phyloP scores from a whole-genome alignment of 2,113 vertebrate genomes.

The Ginglymostoma cirratum region DNA sequence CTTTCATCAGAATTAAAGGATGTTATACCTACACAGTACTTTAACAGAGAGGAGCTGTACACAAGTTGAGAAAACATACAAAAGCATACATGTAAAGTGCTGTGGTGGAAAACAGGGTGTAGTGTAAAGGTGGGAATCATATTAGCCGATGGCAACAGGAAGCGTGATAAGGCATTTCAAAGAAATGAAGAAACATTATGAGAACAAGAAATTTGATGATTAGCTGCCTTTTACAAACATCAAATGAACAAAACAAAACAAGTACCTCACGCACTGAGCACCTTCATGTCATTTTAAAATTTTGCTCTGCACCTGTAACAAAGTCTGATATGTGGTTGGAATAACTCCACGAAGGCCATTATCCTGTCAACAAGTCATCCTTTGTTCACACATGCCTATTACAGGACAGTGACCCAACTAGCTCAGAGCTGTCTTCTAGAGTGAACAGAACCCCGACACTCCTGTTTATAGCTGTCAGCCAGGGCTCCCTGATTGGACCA shows the following conservation, averaged over 20 bases:
- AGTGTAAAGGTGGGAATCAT: background rate
- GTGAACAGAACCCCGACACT: no score
- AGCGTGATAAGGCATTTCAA: background rate
- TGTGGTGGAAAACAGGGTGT: background rate
- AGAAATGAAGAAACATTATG: background rate
- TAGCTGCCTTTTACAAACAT: background rate
- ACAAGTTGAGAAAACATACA: no score
- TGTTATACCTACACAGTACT: background rate
- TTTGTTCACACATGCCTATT: no score
- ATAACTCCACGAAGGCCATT: no score
- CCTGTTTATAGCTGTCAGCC: no score
- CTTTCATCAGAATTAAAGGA: background rate
- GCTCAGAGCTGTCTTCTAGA: no score
- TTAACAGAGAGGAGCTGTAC: no score
- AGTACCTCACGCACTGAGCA: no score
- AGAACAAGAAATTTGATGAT: background rate
- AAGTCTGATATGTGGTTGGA: background rate
- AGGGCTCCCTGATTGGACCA: no score
- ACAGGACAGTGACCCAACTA: no score
- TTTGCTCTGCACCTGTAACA: background rate
- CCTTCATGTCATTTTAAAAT: background rate
- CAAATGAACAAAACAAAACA: background rate
- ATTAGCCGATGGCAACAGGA: background rate
- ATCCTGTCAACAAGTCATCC: no score
- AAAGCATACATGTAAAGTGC: no score